Percentiles rank a stretch among this genome's conserved stretches.
phyloP scores from a whole-genome alignment of 2,888 invertebrate genomes.

The Druceiella hillmani region DNA sequence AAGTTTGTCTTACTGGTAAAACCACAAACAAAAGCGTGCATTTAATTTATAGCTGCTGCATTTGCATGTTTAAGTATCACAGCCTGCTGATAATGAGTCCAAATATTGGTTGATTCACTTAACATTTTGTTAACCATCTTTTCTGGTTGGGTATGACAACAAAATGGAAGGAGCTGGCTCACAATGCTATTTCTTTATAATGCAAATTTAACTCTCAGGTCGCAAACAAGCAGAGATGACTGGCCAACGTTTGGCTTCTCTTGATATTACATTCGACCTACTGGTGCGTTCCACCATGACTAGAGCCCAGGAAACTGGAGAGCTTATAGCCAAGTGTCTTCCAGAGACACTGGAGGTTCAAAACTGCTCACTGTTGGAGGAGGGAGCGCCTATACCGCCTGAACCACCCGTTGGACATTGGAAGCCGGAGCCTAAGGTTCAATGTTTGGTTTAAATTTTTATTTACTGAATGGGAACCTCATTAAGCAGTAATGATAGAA shows the following conservation, averaged over 20 bases:
- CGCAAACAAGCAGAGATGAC: conserved; percentile 80
- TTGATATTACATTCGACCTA: conserved; percentile 73
- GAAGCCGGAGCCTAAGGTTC: conserved; percentile 67
- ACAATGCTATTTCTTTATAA: not conserved
- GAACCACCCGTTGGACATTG: conserved; percentile 88
- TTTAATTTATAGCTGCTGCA: too few species aligned
- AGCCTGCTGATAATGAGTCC: not conserved
- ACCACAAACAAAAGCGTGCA: too few species aligned
- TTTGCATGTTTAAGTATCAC: too few species aligned
- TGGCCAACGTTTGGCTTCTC: conserved; percentile 71
- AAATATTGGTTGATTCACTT: conserved; percentile 4
- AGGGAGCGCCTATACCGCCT: conserved; percentile 93
- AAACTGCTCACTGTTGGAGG: conserved; percentile 72
- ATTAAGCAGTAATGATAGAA: too few species aligned
- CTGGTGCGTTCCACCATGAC: conserved; percentile 89
- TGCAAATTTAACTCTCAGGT: conserved; percentile 47
- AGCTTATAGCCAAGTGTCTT: conserved; percentile 70
- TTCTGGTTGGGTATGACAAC: not conserved
- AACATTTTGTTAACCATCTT: too few species aligned
- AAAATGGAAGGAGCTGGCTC: not conserved
- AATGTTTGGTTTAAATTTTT: too few species aligned
- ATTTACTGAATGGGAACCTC: too few species aligned
- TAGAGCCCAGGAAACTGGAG: conserved; percentile 87
- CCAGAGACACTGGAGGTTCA: conserved; percentile 50
- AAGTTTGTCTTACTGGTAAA: too few species aligned